phyloP scores from a whole-genome alignment of 2,113 vertebrate species.

The Halichoerus grypus region DNA sequence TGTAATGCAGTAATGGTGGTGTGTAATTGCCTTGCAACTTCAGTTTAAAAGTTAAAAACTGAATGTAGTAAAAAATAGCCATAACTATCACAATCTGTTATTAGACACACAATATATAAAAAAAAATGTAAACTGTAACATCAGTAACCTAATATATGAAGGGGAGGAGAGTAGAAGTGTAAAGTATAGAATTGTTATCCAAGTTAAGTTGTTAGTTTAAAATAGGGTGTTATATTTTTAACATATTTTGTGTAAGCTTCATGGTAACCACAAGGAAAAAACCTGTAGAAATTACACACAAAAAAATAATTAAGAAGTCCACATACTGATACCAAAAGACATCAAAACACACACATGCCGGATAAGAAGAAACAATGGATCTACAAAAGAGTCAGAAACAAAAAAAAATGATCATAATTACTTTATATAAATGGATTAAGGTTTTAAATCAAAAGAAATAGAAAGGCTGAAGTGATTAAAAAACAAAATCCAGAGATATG shows the following conservation, averaged over 20 bases:
- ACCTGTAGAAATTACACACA: neutral
- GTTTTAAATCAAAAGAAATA: neutral
- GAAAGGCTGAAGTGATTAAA: neutral
- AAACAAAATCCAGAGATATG: neutral
- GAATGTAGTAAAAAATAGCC: neutral
- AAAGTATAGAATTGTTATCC: neutral
- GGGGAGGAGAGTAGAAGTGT: neutral
- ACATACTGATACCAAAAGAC: neutral
- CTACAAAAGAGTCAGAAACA: neutral
- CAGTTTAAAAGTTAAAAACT: neutral
- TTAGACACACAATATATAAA: neutral
- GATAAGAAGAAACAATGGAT: neutral
- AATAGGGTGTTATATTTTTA: neutral
- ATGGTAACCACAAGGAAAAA: neutral
- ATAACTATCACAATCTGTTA: neutral
- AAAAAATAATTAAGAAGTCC: neutral
- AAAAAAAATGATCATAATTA: neutral
- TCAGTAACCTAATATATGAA: neutral
- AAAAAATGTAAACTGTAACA: neutral
- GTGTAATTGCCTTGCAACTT: neutral
- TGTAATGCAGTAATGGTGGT: neutral
- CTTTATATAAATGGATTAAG: neutral
- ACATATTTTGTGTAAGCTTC: neutral
- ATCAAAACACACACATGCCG: neutral
- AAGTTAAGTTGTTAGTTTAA: neutral